Base-by-base conservation (phyloP, 2,888 invertebrate species). In the Aphidius colemani region DNA sequence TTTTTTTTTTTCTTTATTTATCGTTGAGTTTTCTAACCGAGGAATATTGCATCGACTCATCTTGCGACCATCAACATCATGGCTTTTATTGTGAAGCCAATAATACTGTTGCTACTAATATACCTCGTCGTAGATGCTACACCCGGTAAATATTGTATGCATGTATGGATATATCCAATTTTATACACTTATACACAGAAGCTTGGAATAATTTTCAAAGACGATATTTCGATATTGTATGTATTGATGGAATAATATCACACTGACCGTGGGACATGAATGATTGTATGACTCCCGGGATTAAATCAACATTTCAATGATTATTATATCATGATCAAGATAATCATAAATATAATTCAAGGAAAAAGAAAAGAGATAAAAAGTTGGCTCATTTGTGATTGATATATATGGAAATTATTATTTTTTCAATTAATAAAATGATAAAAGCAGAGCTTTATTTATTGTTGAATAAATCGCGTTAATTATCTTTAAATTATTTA, bases 211-310 rank as follows among this genome's bases (percentile, higher is more conserved):
- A 30, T 46, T 63, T 63, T 63, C 63, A 59, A 59, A 59, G 64
- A 60, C 57, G 51, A 57, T 61, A 30, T 18, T 64, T 61, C 60
- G 64, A 64, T 61, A 53, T 45, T 46, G 45, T 46, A 57, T n/a
- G n/a, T n/a, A n/a, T 30, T 46, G 30, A 46, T n/a, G 41, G 45
- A 57, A 57, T 57, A 39, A 7, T 49, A 30, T 30, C 30, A 7
- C 57, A 46, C n/a, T 46, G 53, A 64, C 60, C 64, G 64, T 64
- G 64, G 60, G 64, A 64, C 56, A 48, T 46, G 46, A 64, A 50
- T 49, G 13, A 44, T 49, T 11, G 30, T 48, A 49, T 43, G 43
- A 59, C 64, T 64, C 64, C 61, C 59, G 64, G 39, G 60, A 63
- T 49, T 39, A 49, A 39, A 57, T 46, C 30, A n/a, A 40, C 57